Evolutionary conservation across 64 coral and sea anemone species (phyloP), one percentile per base, ranked within the genome.

Genomic region (Hydrozoanthus tunicans): DNA sequence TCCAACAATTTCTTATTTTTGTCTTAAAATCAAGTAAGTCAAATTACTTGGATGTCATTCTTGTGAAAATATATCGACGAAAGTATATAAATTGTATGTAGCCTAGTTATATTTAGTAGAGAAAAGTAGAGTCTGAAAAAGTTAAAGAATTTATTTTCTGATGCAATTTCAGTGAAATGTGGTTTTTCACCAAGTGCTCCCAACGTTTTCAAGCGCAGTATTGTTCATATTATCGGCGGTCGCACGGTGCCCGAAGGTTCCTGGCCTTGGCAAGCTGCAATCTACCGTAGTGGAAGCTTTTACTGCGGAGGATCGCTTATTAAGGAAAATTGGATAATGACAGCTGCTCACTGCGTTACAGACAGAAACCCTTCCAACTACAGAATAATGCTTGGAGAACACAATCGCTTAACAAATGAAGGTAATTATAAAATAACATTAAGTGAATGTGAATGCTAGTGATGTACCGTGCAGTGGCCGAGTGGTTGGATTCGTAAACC

Each of bases 301-400:
- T 84, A 77, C 66, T 94, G 93, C 51, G 93, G 93, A 15, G 93
- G 93, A 64, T 91, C 93, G 4, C 77, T 94, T 9, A 94, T 94
- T 52, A 51, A 67, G 3, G n/a, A 52, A 14, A 56, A 59, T 0
- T 94, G 93, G 93, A 43, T 94, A 15, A 53, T 94, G n/a, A 94
- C 93, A 13, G 93, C 93, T 78, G 93, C 93, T 59, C 93, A 94
- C n/a, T 94, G 93, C 51, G 88, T 94, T 9, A 83, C 71, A 11
- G 89, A 26, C 14, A 93, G 68, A 43, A 52, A 91, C 63, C 57
- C 94, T 20, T 57, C 81, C 3, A 11, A 20, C 6, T 96, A 96
- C 62, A 79, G 81, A 81, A 63, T 96, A 26, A 80, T 93, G 3
- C 86, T 93, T 6, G 94, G 94, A 60, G 94, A 96, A 15, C 94